phyloP scores from a whole-genome alignment of 2,113 vertebrate species.

The Platysteira castanea region DNA sequence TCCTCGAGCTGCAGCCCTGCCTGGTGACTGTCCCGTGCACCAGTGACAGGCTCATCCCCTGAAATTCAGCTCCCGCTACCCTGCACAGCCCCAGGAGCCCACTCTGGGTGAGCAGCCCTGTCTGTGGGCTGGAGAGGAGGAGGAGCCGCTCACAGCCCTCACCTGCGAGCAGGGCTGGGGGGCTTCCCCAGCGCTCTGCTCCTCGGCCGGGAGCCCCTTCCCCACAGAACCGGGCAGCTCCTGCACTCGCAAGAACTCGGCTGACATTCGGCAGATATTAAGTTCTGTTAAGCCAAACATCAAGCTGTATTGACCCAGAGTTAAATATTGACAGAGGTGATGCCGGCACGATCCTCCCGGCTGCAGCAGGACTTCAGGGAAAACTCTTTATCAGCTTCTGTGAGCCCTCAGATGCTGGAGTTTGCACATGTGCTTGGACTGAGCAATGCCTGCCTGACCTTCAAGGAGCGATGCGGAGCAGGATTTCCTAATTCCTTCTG shows the following conservation, averaged over 20 bases:
- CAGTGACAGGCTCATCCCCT: rapidly evolving
- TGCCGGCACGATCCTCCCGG: neutral
- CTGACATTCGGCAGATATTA: neutral
- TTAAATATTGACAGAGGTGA: neutral
- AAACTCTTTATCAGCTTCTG: neutral
- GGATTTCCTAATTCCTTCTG: neutral
- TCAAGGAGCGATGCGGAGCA: neutral
- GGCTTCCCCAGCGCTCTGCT: neutral
- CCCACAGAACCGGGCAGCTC: neutral
- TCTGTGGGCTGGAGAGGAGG: rapidly evolving
- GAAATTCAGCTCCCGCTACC: rapidly evolving
- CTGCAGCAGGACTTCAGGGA: neutral
- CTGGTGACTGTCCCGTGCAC: rapidly evolving
- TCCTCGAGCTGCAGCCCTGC: neutral
- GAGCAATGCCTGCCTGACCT: slow-evolving; percentile 7
- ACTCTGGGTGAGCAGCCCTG: rapidly evolving
- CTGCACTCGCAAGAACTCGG: neutral
- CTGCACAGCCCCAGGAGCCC: neutral
- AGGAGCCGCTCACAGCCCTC: neutral
- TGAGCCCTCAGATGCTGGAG: neutral
- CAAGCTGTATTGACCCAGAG: neutral
- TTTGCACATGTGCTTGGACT: neutral
- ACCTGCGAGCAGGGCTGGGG: rapidly evolving
- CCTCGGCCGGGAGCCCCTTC: neutral
- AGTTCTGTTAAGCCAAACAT: slow-evolving; percentile 9